Evolutionary conservation across 2,888 invertebrate species (phyloP), one percentile per base, ranked within the genome.

Genomic region (Polyommatus icarus): DNA sequence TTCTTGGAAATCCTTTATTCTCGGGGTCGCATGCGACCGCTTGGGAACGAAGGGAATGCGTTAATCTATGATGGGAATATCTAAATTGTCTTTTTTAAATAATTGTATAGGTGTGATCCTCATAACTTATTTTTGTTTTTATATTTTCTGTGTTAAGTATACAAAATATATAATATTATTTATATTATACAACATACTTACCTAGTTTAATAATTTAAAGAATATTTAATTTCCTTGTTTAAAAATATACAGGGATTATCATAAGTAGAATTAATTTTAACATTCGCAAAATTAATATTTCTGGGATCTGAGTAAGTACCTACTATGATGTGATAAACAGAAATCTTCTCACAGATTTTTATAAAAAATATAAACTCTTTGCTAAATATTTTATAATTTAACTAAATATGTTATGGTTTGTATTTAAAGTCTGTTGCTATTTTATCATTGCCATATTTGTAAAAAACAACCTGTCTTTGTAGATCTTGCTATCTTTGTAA

Each of bases 341-440:
- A 29, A 15, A 67, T 15, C 24, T 67, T 24, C 67, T 6, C 67
- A 67, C 15, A 29, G 18, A 32, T 67, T 67, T 4, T 29, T 0
- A 15, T 32, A 29, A 29, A 67, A 67, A 4, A 18, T 29, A 67
- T 0, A 67, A 15, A 67, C 3, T 24, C 3, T 59, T 20, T 24
- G 24, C 24, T 15, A 29, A 32, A 32, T 29, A n/a, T 75, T 54
- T 29, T 54, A 29, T 18, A 29, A 67, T 29, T 10, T 67, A 50
- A 50, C 5, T 6, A 54, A 40, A 18, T 54, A 75, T 75, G 54
- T 75, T 75, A 75, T 73, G 73, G 73, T 24, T 46, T 73, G 73
- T 50, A 73, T 73, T 73, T 24, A 73, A n/a, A 46, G 40, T 73
- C 40, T 24, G 24, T 73, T 50, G 20, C 50, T 24, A 46, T 73